Conservation (phyloP, 2,113 vertebrate species). For the Merops nubicus region DNA sequence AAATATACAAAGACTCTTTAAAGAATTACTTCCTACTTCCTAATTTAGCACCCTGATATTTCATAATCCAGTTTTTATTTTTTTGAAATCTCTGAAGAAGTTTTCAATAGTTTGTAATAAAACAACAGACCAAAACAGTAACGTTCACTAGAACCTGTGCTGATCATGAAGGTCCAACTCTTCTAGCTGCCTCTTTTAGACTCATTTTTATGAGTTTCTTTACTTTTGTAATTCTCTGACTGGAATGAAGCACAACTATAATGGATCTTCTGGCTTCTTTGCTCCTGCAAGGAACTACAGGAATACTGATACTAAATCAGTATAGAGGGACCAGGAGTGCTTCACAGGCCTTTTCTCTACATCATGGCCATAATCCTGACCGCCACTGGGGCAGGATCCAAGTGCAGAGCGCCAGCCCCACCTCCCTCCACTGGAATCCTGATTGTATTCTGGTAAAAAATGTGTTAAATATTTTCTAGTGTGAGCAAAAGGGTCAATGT, state of each 20-base stretch:
- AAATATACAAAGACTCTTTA: neutral
- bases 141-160: neutral
- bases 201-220: neutral
- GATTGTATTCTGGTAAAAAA: neutral
- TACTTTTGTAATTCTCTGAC: neutral
- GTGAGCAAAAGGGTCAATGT: neutral
- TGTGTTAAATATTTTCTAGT: neutral
- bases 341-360: neutral
- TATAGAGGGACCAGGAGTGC: neutral
- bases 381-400: neutral
- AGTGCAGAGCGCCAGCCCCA: accelerated
- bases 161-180: neutral
- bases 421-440: neutral
- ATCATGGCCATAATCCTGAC: neutral
- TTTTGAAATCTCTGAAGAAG: neutral
- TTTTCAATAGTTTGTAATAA: neutral
- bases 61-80: neutral
- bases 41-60: neutral
- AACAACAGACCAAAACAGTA: neutral
- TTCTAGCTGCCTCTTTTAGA: neutral
- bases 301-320: neutral
- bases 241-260: neutral
- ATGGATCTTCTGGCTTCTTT: neutral
- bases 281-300: neutral
- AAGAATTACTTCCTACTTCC: neutral